These are phyloP conservation scores for Protaetia brevitarsis DNA, from an alignment of 1,140 invertebrate genomes.

Conservation along the genomic window DNA sequence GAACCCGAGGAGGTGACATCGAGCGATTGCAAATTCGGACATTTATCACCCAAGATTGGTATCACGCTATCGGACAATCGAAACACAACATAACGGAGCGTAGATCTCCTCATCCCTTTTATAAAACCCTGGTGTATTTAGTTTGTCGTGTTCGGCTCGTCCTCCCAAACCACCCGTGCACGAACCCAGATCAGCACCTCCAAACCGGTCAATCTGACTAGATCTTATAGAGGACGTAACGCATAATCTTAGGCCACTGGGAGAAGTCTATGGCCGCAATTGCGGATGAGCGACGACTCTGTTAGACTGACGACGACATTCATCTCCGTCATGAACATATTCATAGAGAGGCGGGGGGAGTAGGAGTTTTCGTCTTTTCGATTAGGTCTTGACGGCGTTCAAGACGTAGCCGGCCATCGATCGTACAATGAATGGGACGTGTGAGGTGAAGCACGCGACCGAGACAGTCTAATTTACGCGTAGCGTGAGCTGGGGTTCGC, in stretches of 20 bases:
- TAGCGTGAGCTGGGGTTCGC: conserved; percentile 51
- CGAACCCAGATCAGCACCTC: conserved; percentile 63
- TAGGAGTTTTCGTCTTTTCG: conserved; percentile 61
- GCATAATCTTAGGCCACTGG: conserved; percentile 67
- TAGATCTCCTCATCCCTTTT: conserved; percentile 58
- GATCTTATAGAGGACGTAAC: conserved; percentile 63
- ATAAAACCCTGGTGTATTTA: conserved; percentile 57
- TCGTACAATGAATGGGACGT: conserved; percentile 66
- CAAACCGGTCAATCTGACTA: conserved; percentile 60
- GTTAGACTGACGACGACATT: conserved; percentile 64
- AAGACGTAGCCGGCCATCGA: conserved; percentile 58
- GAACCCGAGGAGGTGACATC: conserved; percentile 67
- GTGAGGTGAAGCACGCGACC: conserved; percentile 56
- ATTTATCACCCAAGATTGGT: conserved; percentile 57
- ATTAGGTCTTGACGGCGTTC: conserved; percentile 58
- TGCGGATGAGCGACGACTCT: conserved; percentile 60
- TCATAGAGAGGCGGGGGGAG: conserved; percentile 56
- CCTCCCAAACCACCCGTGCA: conserved; percentile 67
- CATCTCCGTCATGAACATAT: conserved; percentile 61
- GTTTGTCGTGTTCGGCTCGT: conserved; percentile 63
- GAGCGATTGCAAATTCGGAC: conserved; percentile 57
- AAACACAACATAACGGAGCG: conserved; percentile 64
- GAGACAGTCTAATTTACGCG: conserved; percentile 52
- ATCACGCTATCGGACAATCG: conserved; percentile 67
- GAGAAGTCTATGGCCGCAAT: conserved; percentile 62